Evolutionary conservation across 2,113 vertebrate species (phyloP).

Genomic region (Parus major): DNA sequence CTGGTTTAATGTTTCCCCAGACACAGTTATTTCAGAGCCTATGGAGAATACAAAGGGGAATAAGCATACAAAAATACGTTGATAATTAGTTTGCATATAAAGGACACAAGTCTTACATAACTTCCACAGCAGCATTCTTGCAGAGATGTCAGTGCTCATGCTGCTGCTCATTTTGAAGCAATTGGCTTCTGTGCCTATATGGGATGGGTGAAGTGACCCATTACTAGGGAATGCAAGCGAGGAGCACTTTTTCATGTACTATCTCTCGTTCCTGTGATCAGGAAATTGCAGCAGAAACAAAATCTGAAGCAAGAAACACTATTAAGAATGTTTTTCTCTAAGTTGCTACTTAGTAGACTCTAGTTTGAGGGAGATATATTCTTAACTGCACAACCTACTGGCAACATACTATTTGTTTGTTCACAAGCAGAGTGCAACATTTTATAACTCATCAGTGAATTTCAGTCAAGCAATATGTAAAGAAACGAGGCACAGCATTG

Average conservation of each 20-base stretch:
- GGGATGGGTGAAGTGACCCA: not conserved
- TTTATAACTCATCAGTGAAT: not conserved
- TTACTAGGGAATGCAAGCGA: not conserved
- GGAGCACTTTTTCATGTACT: not conserved
- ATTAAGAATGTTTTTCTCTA: not conserved
- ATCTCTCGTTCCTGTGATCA: not conserved
- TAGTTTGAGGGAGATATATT: not conserved
- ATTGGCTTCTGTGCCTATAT: not conserved
- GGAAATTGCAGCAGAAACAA: not conserved
- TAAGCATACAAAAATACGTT: not conserved
- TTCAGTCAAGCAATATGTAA: not conserved
- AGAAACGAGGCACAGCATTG: not conserved
- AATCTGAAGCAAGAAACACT: not conserved
- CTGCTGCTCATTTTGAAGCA: not conserved
- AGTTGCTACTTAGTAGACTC: not conserved
- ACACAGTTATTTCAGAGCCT: not conserved
- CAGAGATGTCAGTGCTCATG: not conserved
- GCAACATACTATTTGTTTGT: not conserved
- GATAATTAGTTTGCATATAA: not conserved
- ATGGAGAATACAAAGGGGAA: not conserved
- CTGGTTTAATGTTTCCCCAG: not conserved
- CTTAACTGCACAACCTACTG: not conserved
- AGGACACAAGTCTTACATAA: not conserved
- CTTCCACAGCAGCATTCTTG: not conserved
- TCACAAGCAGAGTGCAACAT: not conserved